phyloP scores from a whole-genome alignment of 37 sponge, comb jelly and placozoan genomes.

The Aplysina aerophoba region DNA sequence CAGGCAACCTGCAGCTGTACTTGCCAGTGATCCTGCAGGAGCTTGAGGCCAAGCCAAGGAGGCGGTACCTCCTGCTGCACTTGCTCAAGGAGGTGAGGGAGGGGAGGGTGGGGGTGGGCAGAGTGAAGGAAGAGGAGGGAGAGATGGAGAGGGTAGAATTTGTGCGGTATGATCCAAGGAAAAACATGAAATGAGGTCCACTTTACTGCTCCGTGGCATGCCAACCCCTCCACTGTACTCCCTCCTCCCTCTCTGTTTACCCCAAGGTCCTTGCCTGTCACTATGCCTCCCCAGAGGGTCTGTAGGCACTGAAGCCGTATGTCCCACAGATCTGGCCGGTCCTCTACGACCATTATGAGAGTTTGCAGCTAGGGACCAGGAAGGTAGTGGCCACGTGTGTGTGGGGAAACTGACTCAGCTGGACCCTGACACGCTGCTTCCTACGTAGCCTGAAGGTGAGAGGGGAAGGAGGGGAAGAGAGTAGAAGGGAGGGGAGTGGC shows the following conservation, averaged over 20 bases:
- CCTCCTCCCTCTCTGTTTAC: too few species aligned
- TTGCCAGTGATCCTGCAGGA: conserved; percentile 90
- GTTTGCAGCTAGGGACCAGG: conserved; percentile 88
- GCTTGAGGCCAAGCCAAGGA: conserved; percentile 80
- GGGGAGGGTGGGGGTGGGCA: too few species aligned
- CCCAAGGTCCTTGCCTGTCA: conserved; percentile 57
- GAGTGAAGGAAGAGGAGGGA: too few species aligned
- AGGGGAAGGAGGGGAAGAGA: too few species aligned
- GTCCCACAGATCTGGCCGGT: conserved; percentile 80
- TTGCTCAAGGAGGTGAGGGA: conserved; percentile 95
- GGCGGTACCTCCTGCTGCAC: conserved; percentile 94
- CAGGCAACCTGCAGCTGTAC: conserved; percentile 88
- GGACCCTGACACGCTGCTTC: conserved; percentile 81
- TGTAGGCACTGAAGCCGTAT: conserved; percentile 61
- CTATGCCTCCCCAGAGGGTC: conserved; percentile 57
- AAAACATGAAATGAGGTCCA: too few species aligned
- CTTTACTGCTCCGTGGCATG: too few species aligned
- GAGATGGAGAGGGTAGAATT: too few species aligned
- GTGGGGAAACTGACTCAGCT: conserved; percentile 95
- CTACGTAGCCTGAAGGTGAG: conserved; percentile 76
- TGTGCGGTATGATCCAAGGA: too few species aligned
- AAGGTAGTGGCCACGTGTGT: conserved; percentile 98
- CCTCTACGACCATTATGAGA: conserved; percentile 88
- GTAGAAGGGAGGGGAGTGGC: too few species aligned
- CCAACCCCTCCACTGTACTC: too few species aligned